A percentile compares a stretch with the other conserved stretches of the same genome.
Conservation (phyloP, 2,888 invertebrate genomes). For the Xanthorhoe spadicearia region DNA sequence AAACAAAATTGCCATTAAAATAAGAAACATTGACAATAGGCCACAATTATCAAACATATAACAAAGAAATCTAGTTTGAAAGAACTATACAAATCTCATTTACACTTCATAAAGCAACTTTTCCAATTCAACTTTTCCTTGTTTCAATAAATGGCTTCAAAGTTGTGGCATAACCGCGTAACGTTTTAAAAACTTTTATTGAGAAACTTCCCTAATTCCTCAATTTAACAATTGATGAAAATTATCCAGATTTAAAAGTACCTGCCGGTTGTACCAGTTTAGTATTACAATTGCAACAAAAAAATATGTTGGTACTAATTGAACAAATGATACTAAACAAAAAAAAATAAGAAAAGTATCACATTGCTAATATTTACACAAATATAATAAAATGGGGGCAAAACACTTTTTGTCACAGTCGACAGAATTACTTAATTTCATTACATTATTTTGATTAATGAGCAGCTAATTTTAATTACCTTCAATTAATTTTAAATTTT, state of each 20-base stretch:
- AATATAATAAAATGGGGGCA: too few relatives aligned
- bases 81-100: conserved; percentile 26
- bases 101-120: conserved; percentile 32
- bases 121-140: conserved; percentile 35
- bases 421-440: too few relatives aligned
- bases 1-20: neutral
- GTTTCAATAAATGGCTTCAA: conserved; percentile 26
- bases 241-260: conserved; percentile 1
- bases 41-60: neutral
- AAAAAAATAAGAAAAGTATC: too few relatives aligned
- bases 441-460: too few relatives aligned
- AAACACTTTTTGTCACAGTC: too few relatives aligned
- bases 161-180: conserved; percentile 27
- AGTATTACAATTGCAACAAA: too few relatives aligned
- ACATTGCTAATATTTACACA: too few relatives aligned
- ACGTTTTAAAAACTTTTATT: conserved; percentile 24
- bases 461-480: too few relatives aligned
- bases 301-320: too few relatives aligned
- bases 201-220: neutral
- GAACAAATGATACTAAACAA: too few relatives aligned
- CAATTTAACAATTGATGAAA: conserved; percentile 16
- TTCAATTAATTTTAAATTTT: too few relatives aligned
- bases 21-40: neutral
- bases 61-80: conserved; percentile 1
- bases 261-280: too few relatives aligned